A percentile compares a stretch with the other conserved stretches of the same genome.
Conservation (phyloP, 92 coral and sea anemone genomes). For the Pocillopora meandrina region DNA sequence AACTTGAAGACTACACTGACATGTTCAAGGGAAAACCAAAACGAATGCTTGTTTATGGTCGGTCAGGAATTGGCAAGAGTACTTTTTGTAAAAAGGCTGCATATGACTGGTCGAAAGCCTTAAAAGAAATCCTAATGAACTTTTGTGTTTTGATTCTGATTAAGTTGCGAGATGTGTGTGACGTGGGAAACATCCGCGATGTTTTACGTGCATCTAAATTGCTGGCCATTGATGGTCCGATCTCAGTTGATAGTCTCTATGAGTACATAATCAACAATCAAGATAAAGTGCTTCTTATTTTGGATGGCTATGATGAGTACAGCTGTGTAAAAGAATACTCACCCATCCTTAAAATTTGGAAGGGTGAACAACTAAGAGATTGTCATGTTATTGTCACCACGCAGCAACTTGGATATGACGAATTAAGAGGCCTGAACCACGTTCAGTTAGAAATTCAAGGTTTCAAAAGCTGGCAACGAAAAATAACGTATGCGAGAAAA, state of each 20-base stretch:
- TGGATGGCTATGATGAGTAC: not conserved
- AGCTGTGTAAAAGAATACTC: no score
- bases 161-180: conserved; percentile 6
- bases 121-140: not conserved
- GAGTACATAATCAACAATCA: not conserved
- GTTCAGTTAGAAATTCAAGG: no score
- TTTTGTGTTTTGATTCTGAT: not conserved
- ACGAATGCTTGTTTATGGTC: no score
- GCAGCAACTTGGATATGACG: no score
- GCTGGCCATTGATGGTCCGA: not conserved
- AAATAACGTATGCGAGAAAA: no score
- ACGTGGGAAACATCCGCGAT: not conserved
- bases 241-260: not conserved
- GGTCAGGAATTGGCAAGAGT: not conserved
- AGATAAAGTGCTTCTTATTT: not conserved
- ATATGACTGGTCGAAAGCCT: not conserved
- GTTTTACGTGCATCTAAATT: not conserved
- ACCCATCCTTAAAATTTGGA: no score
- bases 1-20: no score
- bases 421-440: no score
- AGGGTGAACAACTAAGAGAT: no score
- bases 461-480: no score
- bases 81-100: conserved; percentile 3
- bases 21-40: no score
- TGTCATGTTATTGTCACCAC: no score